Base-by-base conservation (phyloP, 2,797 vertebrate species). In the Bradypodion pumilum region DNA sequence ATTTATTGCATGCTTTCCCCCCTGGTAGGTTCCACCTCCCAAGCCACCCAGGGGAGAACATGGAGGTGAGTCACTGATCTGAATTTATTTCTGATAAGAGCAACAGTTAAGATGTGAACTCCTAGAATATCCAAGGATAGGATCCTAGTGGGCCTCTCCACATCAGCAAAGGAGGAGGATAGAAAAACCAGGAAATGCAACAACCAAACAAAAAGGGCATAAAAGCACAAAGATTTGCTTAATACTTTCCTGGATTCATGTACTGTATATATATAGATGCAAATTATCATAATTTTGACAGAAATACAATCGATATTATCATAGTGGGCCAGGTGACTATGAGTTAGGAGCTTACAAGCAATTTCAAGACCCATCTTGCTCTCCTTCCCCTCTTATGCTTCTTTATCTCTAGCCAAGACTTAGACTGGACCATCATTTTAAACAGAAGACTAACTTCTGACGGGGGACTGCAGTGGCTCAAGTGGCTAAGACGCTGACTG, bases 61-160 rank as follows among this genome's bases (percentile, higher is more conserved):
- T 76, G 40, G 25, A 37, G 73, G 65, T 81, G 40, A 85, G 84
- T 77, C 46, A 49, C 68, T 68, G 35, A 27, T 68, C 16, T 74
- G 13, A 40, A 46, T 37, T 68, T 32, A 46, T n/a, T 3, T 27
- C 49, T 40, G 35, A 59, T 27, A 59, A 83, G 27, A 27, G 52
- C 35, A 52, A 15, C 56, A 56, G 10, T 32, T 49, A 21, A 25
- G 21, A 25, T 7, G 10, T 29, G 66, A n/a, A 25, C 52, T 37
- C 40, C n/a, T 27, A 40, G 23, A 40, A 70, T 32, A 44, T 72
- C 27, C 27, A 75, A 66, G 25, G 4, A 1, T 63, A 42, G 23
- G 7, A n/a, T 19, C 44, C n/a, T 19, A 7, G 9, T 35, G 35
- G 35, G 7, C 23, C 15, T 82, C 60, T 19, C 46, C 29, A n/a